phyloP scores from a whole-genome alignment of 2,888 invertebrate genomes.

The Ectemnius lituratus region DNA sequence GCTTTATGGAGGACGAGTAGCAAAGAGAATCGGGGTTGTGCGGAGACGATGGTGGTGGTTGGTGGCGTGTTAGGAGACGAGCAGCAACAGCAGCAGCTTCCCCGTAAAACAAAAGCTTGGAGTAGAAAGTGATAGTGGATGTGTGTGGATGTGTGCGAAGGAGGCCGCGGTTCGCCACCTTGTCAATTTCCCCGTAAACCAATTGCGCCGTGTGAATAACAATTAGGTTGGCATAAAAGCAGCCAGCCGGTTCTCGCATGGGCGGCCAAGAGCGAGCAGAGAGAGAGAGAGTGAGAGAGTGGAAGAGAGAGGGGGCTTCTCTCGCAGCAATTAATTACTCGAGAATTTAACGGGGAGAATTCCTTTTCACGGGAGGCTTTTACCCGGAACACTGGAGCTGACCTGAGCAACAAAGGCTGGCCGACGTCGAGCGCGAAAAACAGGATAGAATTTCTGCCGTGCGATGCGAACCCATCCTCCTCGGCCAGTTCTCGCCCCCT shows the following conservation, averaged over 20 bases:
- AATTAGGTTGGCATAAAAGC: neutral
- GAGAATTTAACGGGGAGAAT: neutral
- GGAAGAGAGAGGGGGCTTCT: neutral
- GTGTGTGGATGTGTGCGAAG: no score
- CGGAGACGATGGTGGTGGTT: no score
- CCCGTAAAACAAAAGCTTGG: no score
- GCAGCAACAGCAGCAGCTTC: no score
- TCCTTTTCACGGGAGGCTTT: slow-evolving; percentile 1
- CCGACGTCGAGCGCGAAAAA: slow-evolving; percentile 4
- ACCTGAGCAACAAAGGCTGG: neutral
- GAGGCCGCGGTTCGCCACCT: neutral
- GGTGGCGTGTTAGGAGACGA: no score
- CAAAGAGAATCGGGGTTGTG: no score
- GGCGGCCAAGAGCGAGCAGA: neutral
- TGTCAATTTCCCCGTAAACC: slow-evolving; percentile 1
- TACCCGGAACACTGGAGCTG: neutral
- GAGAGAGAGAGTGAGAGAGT: neutral
- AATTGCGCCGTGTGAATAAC: slow-evolving; percentile 2
- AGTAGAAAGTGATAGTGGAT: no score
- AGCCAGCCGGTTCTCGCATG: neutral
- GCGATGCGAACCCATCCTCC: neutral
- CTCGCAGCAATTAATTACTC: slow-evolving; percentile 6
- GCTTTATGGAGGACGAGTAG: no score
- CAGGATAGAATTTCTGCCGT: slow-evolving; percentile 3
- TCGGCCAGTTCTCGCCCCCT: neutral